These are phyloP conservation scores for Gerris lacustris DNA, from an alignment of 2,888 invertebrate species.

Conservation along the genomic window DNA sequence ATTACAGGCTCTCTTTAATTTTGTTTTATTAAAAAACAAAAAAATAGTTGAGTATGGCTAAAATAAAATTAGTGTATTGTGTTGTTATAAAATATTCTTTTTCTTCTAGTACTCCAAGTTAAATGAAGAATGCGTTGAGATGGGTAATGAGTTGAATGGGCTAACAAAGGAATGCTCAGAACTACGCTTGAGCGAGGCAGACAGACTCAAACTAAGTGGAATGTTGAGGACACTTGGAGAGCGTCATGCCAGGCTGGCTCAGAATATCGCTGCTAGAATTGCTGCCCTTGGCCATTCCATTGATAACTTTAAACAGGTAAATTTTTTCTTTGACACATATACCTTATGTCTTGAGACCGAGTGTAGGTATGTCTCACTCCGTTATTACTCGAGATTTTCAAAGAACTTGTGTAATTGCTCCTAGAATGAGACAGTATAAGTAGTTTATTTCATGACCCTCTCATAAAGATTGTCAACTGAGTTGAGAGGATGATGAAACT, in stretches of 20 bases:
- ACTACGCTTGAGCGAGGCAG: constrained; percentile 68
- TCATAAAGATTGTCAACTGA: too few species aligned
- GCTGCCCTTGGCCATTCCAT: constrained; percentile 59
- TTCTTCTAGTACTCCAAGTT: constrained; percentile 54
- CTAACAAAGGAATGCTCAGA: constrained; percentile 58
- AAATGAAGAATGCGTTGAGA: constrained; percentile 57
- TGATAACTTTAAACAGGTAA: constrained; percentile 61
- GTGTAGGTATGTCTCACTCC: too few species aligned
- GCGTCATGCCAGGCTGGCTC: constrained; percentile 59
- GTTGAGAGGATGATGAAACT: too few species aligned
- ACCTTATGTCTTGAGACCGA: constrained; percentile 34
- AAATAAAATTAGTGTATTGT: too few species aligned
- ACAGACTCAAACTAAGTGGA: constrained; percentile 70
- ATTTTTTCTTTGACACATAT: too few species aligned
- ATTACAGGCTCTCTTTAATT: too few species aligned
- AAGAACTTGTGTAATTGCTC: too few species aligned
- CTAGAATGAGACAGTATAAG: background rate
- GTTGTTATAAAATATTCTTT: background rate
- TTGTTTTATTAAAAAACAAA: too few species aligned
- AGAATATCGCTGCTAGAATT: constrained; percentile 61
- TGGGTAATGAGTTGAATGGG: constrained; percentile 57
- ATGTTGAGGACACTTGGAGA: constrained; percentile 65
- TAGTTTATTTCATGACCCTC: too few species aligned
- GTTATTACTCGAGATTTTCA: too few species aligned
- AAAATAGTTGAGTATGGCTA: too few species aligned